These are phyloP conservation scores for Brachypterus glaber DNA, from an alignment of 2,888 invertebrate species.

Conservation along the genomic window DNA sequence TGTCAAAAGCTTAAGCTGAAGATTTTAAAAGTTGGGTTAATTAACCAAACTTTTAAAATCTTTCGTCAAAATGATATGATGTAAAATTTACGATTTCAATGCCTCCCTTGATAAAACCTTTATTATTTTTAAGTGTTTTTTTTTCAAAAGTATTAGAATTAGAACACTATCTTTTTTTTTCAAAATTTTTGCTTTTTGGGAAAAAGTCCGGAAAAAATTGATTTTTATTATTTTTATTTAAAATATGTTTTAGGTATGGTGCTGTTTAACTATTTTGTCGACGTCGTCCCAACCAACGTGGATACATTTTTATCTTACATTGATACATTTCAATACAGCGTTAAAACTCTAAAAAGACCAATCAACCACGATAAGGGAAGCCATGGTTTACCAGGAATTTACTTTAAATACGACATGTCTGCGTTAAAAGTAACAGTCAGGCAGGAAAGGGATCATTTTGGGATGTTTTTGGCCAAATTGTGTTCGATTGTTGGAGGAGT, in stretches of 20 bases:
- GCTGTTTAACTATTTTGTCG: slow-evolving; percentile 86
- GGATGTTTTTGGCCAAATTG: slow-evolving; percentile 75
- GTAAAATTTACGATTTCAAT: too few relatives aligned
- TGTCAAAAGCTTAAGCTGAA: too few relatives aligned
- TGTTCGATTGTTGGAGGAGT: slow-evolving; percentile 91
- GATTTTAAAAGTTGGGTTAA: too few relatives aligned
- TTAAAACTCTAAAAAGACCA: slow-evolving; percentile 77
- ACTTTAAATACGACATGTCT: slow-evolving; percentile 90
- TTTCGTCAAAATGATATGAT: too few relatives aligned
- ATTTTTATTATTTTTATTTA: slow-evolving; percentile 1
- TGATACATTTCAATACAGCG: slow-evolving; percentile 87
- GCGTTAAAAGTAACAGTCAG: slow-evolving; percentile 77
- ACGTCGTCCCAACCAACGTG: slow-evolving; percentile 94
- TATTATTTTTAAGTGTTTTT: too few relatives aligned
- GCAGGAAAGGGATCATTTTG: slow-evolving; percentile 66
- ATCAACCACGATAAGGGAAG: slow-evolving; percentile 68
- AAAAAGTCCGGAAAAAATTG: too few relatives aligned
- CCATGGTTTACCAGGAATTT: slow-evolving; percentile 90
- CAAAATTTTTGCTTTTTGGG: too few relatives aligned
- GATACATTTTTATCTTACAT: slow-evolving; percentile 62
- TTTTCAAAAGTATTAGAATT: too few relatives aligned
- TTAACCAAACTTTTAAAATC: too few relatives aligned
- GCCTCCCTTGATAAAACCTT: too few relatives aligned
- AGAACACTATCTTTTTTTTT: too few relatives aligned
- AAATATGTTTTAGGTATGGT: slow-evolving; percentile 52